A percentile compares a stretch with the other conserved stretches of the same genome.
These are phyloP conservation scores for Zoroaster sp. DNA, from an alignment of 53 echinoderm and acorn worm genomes.

Conservation along the genomic window DNA sequence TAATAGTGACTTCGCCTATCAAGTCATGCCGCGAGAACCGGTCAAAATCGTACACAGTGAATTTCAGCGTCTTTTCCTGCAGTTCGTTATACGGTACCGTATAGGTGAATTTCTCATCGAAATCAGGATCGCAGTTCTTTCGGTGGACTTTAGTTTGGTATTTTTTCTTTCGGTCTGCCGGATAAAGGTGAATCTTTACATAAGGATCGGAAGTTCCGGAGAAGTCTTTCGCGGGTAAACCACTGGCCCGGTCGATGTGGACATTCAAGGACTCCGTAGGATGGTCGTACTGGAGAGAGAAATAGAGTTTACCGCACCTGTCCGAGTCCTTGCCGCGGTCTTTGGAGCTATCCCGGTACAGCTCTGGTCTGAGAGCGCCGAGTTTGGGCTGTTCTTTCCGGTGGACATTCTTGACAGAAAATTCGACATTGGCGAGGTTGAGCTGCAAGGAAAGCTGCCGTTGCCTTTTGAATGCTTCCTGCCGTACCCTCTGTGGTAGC, in stretches of 20 bases:
- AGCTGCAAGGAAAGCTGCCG: constrained; percentile 92
- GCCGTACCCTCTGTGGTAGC: constrained; percentile 80
- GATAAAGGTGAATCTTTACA: constrained; percentile 93
- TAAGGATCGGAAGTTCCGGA: constrained; percentile 97
- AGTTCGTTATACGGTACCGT: constrained; percentile 89
- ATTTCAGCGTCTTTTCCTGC: constrained; percentile 83
- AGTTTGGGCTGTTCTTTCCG: constrained; percentile 84
- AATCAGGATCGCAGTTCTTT: constrained; percentile 91
- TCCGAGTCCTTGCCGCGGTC: constrained; percentile 64
- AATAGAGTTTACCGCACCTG: constrained; percentile 80
- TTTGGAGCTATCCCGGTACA: constrained; percentile 80
- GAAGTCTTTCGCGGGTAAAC: constrained; percentile 91
- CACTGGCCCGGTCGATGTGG: constrained; percentile 75
- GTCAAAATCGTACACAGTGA: constrained; percentile 97
- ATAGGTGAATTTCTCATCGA: constrained; percentile 93
- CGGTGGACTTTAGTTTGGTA: constrained; percentile 98
- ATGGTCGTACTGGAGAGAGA: constrained; percentile 88
- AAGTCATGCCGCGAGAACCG: constrained; percentile 96
- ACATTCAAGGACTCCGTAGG: constrained; percentile 89
- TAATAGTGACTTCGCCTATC: constrained; percentile 88
- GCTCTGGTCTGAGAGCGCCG: constrained; percentile 82
- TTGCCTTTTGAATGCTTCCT: constrained; percentile 86
- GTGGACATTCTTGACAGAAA: constrained; percentile 89
- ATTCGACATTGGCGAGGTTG: constrained; percentile 93
- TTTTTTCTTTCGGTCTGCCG: constrained; percentile 88